Evolutionary conservation across 2,888 invertebrate genomes (phyloP).

Genomic region (Drosophila incognita): DNA sequence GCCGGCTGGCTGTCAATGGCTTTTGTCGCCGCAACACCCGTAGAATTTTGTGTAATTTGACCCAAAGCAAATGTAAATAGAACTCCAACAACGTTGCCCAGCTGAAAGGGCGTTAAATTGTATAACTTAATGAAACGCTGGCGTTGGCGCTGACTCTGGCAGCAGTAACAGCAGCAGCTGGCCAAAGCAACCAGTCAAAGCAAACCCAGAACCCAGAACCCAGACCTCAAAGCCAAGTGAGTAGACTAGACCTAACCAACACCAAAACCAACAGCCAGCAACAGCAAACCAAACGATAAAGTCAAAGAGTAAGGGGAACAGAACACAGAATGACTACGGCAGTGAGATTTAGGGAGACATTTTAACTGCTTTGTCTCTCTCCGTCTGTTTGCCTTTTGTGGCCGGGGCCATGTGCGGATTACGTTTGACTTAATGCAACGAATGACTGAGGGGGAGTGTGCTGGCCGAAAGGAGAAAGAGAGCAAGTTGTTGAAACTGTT

Average conservation of each 20-base stretch:
- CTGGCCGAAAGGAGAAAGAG: neutral
- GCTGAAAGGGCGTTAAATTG: slow-evolving; percentile 77
- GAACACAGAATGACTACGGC: neutral
- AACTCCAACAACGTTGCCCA: slow-evolving; percentile 66
- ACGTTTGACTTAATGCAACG: slow-evolving; percentile 82
- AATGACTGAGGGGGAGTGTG: neutral
- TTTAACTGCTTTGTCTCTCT: slow-evolving; percentile 62
- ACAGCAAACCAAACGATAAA: slow-evolving; percentile 61
- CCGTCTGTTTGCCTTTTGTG: slow-evolving; percentile 62
- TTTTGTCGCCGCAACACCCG: slow-evolving; percentile 79
- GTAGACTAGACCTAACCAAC: slow-evolving; percentile 70
- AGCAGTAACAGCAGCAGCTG: slow-evolving; percentile 16
- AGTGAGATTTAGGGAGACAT: slow-evolving; percentile 39
- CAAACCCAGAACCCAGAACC: slow-evolving; percentile 52
- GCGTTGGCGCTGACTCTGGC: slow-evolving; percentile 13
- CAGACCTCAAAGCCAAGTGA: slow-evolving; percentile 29
- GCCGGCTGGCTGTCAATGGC: slow-evolving; percentile 72
- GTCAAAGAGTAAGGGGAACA: slow-evolving; percentile 70
- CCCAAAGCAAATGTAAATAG: slow-evolving; percentile 85
- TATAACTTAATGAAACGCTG: slow-evolving; percentile 84
- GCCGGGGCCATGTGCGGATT: slow-evolving; percentile 80
- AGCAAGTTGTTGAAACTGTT: slow-evolving; percentile 62
- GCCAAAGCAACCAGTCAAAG: slow-evolving; percentile 63
- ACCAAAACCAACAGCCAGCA: slow-evolving; percentile 74
- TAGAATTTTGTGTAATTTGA: slow-evolving; percentile 84